Percentiles rank a stretch among this genome's conserved stretches.
Conservation (phyloP, 2,113 vertebrate species). For the Coptodon bakossiorum region DNA sequence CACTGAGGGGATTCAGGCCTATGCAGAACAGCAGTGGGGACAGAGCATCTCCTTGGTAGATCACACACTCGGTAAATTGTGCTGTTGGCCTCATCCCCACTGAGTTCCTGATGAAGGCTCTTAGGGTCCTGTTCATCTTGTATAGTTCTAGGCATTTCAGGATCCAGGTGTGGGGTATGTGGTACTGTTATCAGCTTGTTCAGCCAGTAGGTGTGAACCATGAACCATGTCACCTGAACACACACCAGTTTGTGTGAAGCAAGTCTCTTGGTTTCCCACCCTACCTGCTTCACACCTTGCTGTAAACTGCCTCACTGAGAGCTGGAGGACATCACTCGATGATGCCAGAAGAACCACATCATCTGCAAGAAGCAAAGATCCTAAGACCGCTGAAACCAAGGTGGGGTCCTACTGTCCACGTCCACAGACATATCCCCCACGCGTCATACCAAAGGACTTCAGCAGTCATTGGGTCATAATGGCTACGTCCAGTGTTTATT, state of each 20-base stretch:
- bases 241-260: not conserved
- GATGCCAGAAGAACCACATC: not conserved
- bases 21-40: too few species aligned
- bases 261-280: not conserved
- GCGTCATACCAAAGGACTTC: too few species aligned
- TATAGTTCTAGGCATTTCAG: not conserved
- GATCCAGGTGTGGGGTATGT: not conserved
- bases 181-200: not conserved
- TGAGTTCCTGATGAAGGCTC: not conserved
- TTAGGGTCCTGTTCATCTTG: not conserved
- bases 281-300: not conserved
- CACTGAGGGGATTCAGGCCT: too few species aligned
- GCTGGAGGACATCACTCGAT: not conserved
- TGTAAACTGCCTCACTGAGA: not conserved
- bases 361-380: not conserved
- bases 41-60: too few species aligned
- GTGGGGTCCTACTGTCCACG: not conserved
- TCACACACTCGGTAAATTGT: rapidly evolving
- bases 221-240: not conserved
- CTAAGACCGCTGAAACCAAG: not conserved
- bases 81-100: not conserved
- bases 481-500: too few species aligned
- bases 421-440: too few species aligned
- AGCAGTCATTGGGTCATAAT: too few species aligned
- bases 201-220: not conserved